Evolutionary conservation across 2,113 vertebrate species (phyloP), one percentile per base, ranked within the genome.

Genomic region (Tretioscincus oriximinensis): DNA sequence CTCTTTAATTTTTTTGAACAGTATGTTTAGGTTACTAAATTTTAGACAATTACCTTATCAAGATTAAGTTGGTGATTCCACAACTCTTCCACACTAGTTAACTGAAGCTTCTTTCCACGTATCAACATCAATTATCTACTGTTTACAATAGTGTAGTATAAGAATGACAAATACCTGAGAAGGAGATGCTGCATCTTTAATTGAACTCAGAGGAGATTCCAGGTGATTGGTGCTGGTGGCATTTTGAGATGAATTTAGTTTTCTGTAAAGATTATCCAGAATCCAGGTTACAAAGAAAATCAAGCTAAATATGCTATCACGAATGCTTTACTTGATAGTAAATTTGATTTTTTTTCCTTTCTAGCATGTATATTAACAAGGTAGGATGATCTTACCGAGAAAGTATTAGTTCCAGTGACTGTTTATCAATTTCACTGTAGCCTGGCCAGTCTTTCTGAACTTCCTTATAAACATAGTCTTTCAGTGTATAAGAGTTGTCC

Each of bases 391-490:
- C 85, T 83, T 96, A 98, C 98, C 96, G 95, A 84, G 96, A 90
- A 54, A 99, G 90, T 84, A 96, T 93, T 73, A 93, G 86, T 73
- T 98, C 96, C 85, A 97, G 84, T 76, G 96, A 93, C 73, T 93
- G 88, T 76, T 95, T 96, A 29, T 99, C 98, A 77, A 89, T 91
- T 73, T 98, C 97, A 72, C 72, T 95, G 91, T 99, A 99, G 66
- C 98, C 98, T 24, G 97, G 97, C 98, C 98, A 99, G 77, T 98
- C 96, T 85, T 95, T 94, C 18, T 96, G 96, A 84, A 99, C 90
- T 2, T 98, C 97, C 82, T 97, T 97, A 92, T 95, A 99, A 29
- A 97, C 78, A 87, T 95, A 97, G 86, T 97, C 96, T 92, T 97
- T 99, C 89, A 99, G 86, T 9, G 93, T 94, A 78, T 97, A 99